Conservation (phyloP, 2,888 invertebrate genomes). For the Plebejus argus region DNA sequence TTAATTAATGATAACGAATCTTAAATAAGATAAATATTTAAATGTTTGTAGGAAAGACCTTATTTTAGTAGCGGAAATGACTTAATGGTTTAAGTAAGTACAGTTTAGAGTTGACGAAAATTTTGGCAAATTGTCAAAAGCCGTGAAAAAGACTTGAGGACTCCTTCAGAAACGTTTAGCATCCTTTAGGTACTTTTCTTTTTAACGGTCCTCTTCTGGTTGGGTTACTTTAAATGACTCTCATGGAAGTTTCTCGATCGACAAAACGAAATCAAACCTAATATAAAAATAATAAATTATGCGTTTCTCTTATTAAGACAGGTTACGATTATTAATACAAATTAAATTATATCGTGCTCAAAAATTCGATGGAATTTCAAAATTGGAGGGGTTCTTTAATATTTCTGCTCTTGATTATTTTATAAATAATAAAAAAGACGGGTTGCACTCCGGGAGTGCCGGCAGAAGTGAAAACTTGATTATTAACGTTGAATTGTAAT, state of each 20-base stretch:
- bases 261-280: neutral
- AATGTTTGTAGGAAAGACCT: neutral
- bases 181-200: neutral
- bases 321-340: no score
- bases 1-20: neutral
- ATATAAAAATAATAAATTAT: no score
- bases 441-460: no score
- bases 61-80: neutral
- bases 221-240: neutral
- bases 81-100: conserved; percentile 21
- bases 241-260: neutral
- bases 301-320: no score
- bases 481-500: no score
- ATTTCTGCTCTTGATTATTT: no score
- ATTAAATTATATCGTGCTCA: neutral
- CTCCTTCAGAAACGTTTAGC: conserved; percentile 25
- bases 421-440: neutral
- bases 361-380: neutral
- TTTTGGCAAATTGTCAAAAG: conserved; percentile 30
- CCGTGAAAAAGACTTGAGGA: conserved; percentile 15
- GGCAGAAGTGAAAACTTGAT: no score
- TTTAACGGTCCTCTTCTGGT: neutral
- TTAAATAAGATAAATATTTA: conserved; percentile 4
- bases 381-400: neutral
- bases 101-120: conserved; percentile 13